Conservation (phyloP, 2,888 invertebrate genomes). For the Strigamia transsilvanica region DNA sequence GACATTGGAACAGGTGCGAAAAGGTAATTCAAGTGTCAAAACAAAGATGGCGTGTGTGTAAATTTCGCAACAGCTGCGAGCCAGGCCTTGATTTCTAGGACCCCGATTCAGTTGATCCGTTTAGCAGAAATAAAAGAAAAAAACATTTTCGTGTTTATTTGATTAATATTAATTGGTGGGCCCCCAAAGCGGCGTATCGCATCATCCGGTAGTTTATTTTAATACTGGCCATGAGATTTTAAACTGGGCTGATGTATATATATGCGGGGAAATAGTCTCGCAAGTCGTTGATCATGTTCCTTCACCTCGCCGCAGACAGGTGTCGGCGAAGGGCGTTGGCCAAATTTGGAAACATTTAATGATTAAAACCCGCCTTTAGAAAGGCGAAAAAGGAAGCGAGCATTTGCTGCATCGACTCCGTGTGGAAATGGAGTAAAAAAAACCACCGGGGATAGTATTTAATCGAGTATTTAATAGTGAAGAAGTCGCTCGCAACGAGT, state of each 20-base stretch:
- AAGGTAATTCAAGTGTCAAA: not conserved
- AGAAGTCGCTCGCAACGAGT: not conserved
- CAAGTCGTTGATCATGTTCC: conserved; percentile 7
- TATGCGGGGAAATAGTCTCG: not conserved
- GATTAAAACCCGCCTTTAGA: not conserved
- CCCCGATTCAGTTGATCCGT: not conserved
- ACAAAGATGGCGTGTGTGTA: too few species aligned
- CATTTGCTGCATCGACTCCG: not conserved
- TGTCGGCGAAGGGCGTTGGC: conserved; percentile 13
- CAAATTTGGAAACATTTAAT: conserved; percentile 9
- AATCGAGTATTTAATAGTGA: not conserved
- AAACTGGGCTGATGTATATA: not conserved
- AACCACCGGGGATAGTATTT: not conserved
- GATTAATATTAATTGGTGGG: too few species aligned
- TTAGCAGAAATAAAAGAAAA: not conserved
- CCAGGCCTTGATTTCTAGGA: not conserved
- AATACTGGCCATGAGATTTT: not conserved
- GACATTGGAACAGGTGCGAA: not conserved
- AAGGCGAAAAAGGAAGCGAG: not conserved
- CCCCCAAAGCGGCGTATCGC: too few species aligned
- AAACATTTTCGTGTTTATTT: too few species aligned
- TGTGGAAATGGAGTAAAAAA: too few species aligned
- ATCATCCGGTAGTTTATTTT: not conserved
- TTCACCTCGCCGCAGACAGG: conserved; percentile 1
- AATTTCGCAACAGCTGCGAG: too few species aligned